These are phyloP conservation scores for Mungos mungo DNA, from an alignment of 2,113 vertebrate genomes.

Conservation along the genomic window DNA sequence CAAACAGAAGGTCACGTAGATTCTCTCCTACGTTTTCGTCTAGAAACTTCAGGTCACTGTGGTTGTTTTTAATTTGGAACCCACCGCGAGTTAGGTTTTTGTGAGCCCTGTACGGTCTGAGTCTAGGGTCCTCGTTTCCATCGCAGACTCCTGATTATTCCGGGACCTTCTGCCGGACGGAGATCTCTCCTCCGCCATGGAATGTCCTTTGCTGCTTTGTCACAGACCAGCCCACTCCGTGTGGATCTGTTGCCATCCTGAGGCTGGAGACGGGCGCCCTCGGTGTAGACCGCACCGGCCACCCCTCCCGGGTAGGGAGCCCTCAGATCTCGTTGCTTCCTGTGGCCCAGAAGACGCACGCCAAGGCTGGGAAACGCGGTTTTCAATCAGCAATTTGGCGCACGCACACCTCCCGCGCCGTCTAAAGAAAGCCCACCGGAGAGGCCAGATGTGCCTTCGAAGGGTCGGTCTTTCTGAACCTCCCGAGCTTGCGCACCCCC, in stretches of 20 bases:
- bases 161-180: fast-evolving
- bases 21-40: neutral
- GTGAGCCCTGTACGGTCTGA: neutral
- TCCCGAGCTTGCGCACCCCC: fast-evolving
- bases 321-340: neutral
- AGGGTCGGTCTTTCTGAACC: neutral
- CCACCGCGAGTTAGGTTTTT: neutral
- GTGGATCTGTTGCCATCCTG: fast-evolving
- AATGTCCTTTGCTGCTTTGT: fast-evolving
- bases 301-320: fast-evolving
- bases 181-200: neutral
- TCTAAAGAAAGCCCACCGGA: neutral
- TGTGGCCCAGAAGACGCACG: fast-evolving
- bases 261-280: neutral
- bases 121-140: neutral
- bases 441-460: fast-evolving
- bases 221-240: neutral
- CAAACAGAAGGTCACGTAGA: neutral
- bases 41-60: neutral
- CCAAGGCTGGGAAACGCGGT: fast-evolving
- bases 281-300: fast-evolving
- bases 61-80: neutral
- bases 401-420: fast-evolving
- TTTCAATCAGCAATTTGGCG: fast-evolving
- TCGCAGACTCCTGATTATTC: fast-evolving